Evolutionary conservation across 2,888 invertebrate genomes (phyloP).

Genomic region (Nomada ruficornis): DNA sequence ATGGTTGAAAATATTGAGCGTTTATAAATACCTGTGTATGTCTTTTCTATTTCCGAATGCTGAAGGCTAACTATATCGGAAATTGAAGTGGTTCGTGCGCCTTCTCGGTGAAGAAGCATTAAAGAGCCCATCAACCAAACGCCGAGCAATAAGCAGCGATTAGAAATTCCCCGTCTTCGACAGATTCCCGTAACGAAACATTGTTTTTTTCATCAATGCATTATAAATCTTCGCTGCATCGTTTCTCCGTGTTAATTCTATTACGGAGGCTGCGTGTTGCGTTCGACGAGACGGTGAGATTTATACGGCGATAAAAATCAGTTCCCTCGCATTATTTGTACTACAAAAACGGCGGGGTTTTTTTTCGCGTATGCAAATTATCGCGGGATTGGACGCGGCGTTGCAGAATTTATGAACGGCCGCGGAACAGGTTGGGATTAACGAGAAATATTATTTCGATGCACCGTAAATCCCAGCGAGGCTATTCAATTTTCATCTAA

Average conservation of each 20-base stretch:
- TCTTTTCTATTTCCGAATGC: conserved; percentile 58
- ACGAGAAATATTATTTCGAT: conserved; percentile 49
- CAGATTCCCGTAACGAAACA: conserved; percentile 2
- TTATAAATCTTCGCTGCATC: conserved; percentile 23
- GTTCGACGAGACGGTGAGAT: conserved; percentile 12
- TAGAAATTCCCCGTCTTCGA: neutral
- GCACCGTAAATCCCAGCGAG: conserved; percentile 30
- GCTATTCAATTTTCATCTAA: conserved; percentile 39
- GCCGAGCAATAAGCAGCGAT: conserved; percentile 36
- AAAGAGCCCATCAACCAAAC: conserved; percentile 44
- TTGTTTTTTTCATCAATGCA: conserved; percentile 31
- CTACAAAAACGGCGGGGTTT: conserved; percentile 6
- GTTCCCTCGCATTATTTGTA: conserved; percentile 29
- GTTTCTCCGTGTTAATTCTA: conserved; percentile 11
- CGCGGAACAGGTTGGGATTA: conserved; percentile 42
- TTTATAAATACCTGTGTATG: conserved; percentile 52
- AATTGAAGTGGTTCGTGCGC: conserved; percentile 39
- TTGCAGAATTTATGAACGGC: conserved; percentile 41
- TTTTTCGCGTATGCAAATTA: conserved; percentile 39
- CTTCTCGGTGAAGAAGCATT: conserved; percentile 36
- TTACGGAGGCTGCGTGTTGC: neutral
- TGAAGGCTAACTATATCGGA: conserved; percentile 56
- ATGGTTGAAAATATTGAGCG: conserved; percentile 40
- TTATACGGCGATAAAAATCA: conserved; percentile 45
- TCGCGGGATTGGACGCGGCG: conserved; percentile 11